These are phyloP conservation scores for Eupithecia subfuscata DNA, from an alignment of 2,888 invertebrate genomes.

Conservation along the genomic window DNA sequence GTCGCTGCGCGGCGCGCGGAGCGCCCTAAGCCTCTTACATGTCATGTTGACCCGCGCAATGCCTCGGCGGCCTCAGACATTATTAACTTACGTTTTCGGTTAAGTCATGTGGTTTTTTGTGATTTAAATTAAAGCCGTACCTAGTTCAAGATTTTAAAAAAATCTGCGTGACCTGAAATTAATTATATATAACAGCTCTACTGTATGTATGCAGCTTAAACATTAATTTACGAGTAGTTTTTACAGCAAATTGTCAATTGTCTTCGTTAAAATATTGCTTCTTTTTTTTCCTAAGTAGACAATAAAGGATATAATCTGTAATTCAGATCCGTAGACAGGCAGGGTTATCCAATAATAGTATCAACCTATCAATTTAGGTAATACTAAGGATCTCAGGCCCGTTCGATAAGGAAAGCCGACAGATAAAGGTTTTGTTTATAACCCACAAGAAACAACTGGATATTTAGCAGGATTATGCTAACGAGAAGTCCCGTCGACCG, in stretches of 20 bases:
- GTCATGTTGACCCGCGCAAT: neutral
- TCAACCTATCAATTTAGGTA: conserved; percentile 20
- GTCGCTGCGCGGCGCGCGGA: neutral
- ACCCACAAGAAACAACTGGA: conserved; percentile 27
- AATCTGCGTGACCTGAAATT: neutral
- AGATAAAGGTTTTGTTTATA: conserved; percentile 30
- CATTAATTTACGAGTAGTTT: neutral
- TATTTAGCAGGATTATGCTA: conserved; percentile 33
- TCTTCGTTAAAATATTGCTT: neutral
- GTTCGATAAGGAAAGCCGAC: conserved; percentile 18
- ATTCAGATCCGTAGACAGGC: neutral
- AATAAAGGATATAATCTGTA: neutral
- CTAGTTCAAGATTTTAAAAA: neutral
- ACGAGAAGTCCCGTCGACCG: conserved; percentile 18
- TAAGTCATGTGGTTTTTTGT: neutral
- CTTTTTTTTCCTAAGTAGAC: neutral
- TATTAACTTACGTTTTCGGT: neutral
- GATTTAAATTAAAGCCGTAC: neutral
- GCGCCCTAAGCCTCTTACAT: neutral
- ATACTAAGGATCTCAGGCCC: conserved; percentile 1
- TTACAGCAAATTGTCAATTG: too few species aligned
- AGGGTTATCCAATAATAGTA: conserved; percentile 14
- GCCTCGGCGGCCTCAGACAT: neutral
- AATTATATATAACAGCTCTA: neutral
- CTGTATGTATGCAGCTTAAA: neutral